Conservation (phyloP, 2,113 vertebrate genomes). For the Neomonachus schauinslandi region DNA sequence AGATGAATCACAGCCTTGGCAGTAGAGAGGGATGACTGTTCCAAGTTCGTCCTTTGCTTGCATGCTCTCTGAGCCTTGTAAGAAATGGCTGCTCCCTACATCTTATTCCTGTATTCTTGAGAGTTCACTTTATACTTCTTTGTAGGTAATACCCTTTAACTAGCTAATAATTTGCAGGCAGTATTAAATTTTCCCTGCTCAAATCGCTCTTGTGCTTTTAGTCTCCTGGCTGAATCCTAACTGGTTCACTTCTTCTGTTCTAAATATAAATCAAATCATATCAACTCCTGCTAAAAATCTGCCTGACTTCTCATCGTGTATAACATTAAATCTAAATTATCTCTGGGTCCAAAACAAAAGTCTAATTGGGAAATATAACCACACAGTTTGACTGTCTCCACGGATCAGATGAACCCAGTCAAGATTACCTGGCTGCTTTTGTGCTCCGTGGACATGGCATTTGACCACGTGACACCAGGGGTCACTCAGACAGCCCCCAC, state of each 20-base stretch:
- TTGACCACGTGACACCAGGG: neutral
- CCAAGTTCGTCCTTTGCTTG: neutral
- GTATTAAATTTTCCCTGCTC: neutral
- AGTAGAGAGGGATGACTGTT: neutral
- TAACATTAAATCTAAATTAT: neutral
- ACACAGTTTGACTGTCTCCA: neutral
- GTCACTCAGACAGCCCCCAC: neutral
- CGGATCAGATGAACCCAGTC: neutral
- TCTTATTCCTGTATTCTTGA: neutral
- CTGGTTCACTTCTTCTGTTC: neutral
- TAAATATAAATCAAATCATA: constrained; percentile 28
- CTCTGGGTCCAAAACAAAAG: neutral
- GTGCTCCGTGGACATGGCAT: neutral
- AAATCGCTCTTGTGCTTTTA: neutral
- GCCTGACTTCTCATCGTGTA: neutral
- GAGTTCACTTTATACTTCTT: neutral
- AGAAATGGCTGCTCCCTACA: neutral
- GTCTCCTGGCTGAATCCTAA: neutral
- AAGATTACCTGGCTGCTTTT: neutral
- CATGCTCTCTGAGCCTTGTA: neutral
- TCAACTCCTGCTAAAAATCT: neutral
- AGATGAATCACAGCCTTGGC: neutral
- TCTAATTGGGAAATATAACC: neutral
- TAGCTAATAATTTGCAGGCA: neutral
- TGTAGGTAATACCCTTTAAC: neutral